These are phyloP conservation scores for Polymixis lichenea DNA, from an alignment of 2,888 invertebrate species.

Conservation along the genomic window DNA sequence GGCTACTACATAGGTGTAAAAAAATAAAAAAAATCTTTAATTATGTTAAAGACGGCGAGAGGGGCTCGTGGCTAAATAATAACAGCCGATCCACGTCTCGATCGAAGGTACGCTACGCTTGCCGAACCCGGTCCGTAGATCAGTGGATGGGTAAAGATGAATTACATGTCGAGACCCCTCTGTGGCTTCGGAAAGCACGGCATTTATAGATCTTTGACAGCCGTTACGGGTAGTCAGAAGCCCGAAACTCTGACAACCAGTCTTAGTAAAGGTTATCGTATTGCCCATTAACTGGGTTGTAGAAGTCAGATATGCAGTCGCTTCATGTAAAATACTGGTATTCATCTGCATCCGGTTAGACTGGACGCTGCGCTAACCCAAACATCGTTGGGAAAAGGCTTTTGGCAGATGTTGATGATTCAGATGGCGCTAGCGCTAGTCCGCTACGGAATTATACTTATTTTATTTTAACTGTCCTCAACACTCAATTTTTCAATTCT, in stretches of 20 bases:
- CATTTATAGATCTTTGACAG: neutral
- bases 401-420: too few relatives aligned
- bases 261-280: neutral
- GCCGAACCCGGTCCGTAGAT: too few relatives aligned
- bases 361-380: neutral
- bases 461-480: constrained; percentile 5
- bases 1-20: neutral
- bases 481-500: too few relatives aligned
- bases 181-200: neutral
- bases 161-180: neutral
- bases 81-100: too few relatives aligned
- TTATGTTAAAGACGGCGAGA: neutral
- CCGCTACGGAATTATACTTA: neutral
- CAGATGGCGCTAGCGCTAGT: neutral
- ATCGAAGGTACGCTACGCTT: neutral
- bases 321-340: neutral
- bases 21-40: neutral
- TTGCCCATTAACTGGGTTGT: neutral
- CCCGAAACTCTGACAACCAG: neutral
- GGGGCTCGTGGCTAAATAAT: neutral
- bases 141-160: neutral
- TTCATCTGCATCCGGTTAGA: neutral
- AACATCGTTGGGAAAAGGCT: neutral
- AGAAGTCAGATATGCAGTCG: neutral
- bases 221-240: too few relatives aligned